phyloP scores from a whole-genome alignment of 2,797 vertebrate genomes.

The Sebastes itinus region DNA sequence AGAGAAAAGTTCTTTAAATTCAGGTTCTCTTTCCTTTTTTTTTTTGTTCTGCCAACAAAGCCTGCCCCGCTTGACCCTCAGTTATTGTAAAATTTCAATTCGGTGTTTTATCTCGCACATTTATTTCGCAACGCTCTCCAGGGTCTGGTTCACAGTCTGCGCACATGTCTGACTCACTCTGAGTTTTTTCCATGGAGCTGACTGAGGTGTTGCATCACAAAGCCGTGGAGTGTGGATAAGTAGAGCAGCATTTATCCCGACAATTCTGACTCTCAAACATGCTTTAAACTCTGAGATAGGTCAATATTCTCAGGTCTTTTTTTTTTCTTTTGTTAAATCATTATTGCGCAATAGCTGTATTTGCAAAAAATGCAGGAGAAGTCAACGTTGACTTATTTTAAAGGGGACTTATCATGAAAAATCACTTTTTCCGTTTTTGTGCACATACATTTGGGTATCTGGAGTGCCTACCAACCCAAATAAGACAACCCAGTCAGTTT shows the following conservation, averaged over 20 bases:
- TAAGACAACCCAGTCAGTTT: too few species aligned
- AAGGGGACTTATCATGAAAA: not conserved
- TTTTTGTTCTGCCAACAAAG: conserved; percentile 38
- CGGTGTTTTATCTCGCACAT: conserved; percentile 48
- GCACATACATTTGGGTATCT: too few species aligned
- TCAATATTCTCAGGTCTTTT: not conserved
- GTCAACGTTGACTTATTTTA: not conserved
- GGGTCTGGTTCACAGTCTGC: conserved; percentile 44
- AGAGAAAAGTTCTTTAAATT: conserved; percentile 43
- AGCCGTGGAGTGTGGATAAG: conserved; percentile 30
- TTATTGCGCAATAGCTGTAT: not conserved
- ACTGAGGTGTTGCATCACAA: conserved; percentile 66
- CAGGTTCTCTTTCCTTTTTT: conserved; percentile 27
- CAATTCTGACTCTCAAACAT: not conserved
- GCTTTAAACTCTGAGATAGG: not conserved
- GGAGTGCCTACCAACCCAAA: too few species aligned
- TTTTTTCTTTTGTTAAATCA: not conserved
- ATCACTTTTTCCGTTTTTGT: too few species aligned
- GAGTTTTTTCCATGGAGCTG: conserved; percentile 11
- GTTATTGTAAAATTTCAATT: conserved; percentile 62
- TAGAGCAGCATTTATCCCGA: conserved; percentile 5
- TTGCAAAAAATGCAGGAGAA: accelerated
- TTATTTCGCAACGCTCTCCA: conserved; percentile 44
- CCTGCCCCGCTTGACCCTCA: conserved; percentile 33
- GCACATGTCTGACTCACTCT: conserved; percentile 60